A percentile compares a stretch with the other conserved stretches of the same genome.
These are phyloP conservation scores for Eupelmus urozonus DNA, from an alignment of 2,888 invertebrate genomes.

Conservation along the genomic window DNA sequence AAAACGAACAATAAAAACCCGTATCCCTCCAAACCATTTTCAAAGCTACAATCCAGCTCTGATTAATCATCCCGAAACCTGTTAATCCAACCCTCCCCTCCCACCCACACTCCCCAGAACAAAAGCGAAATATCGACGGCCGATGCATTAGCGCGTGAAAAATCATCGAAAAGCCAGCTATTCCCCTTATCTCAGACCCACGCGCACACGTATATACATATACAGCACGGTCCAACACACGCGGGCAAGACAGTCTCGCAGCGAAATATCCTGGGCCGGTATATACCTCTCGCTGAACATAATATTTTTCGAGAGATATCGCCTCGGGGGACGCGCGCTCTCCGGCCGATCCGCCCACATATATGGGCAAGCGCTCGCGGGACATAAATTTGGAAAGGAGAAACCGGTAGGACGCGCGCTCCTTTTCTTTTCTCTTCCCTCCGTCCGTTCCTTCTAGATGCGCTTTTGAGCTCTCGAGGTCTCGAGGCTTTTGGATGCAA, in stretches of 20 bases:
- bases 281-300: constrained; percentile 44
- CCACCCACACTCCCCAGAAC: too few relatives aligned
- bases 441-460: background rate
- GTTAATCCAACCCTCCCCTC: too few relatives aligned
- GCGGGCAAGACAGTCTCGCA: too few relatives aligned
- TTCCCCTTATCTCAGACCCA: constrained; percentile 29
- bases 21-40: too few relatives aligned
- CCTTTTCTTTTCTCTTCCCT: background rate
- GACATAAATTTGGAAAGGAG: constrained; percentile 59
- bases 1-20: too few relatives aligned
- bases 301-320: constrained; percentile 55
- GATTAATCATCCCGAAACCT: too few relatives aligned
- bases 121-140: too few relatives aligned
- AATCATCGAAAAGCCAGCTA: constrained; percentile 11
- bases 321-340: constrained; percentile 47
- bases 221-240: background rate
- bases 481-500: too few relatives aligned
- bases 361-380: constrained; percentile 48
- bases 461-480: background rate
- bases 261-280: too few relatives aligned
- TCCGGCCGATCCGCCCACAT: constrained; percentile 54
- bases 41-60: too few relatives aligned
- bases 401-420: constrained; percentile 56
- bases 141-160: constrained; percentile 32
- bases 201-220: too few relatives aligned